Conservation (phyloP, 2,113 vertebrate genomes). For the Tautogolabrus adspersus region DNA sequence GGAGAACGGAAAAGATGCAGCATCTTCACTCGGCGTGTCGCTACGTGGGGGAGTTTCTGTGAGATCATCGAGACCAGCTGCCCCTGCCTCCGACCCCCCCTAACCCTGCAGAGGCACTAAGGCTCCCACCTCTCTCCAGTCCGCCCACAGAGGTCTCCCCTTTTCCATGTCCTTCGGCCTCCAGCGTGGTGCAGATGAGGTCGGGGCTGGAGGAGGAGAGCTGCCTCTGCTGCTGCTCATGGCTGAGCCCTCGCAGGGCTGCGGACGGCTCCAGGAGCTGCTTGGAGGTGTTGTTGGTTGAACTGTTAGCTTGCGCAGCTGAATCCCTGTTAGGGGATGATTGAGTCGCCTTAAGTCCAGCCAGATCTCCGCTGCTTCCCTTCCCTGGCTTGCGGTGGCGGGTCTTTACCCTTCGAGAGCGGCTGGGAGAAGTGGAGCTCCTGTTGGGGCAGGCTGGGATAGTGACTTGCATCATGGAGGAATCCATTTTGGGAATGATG, state of each 20-base stretch:
- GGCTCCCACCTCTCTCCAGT: slow-evolving; percentile 79
- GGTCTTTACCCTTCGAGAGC: slow-evolving; percentile 90
- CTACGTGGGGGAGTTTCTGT: slow-evolving; percentile 85
- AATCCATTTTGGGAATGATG: slow-evolving; percentile 93
- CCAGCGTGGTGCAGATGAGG: slow-evolving; percentile 89
- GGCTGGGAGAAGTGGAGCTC: slow-evolving; percentile 90
- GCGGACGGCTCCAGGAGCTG: slow-evolving; percentile 85
- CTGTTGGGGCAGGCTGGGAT: slow-evolving; percentile 90
- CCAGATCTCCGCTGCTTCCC: slow-evolving; percentile 91
- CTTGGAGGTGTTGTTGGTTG: slow-evolving; percentile 69
- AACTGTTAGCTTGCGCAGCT: slow-evolving; percentile 51
- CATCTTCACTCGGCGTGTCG: slow-evolving; percentile 88
- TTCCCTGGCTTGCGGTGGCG: slow-evolving; percentile 90
- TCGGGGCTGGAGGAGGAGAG: slow-evolving; percentile 94
- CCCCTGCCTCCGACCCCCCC: slow-evolving; percentile 70
- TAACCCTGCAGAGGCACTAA: slow-evolving; percentile 78
- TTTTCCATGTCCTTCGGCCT: slow-evolving; percentile 79
- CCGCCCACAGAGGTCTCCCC: slow-evolving; percentile 70
- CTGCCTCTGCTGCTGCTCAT: slow-evolving; percentile 88
- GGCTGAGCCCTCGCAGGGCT: slow-evolving; percentile 85
- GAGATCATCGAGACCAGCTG: slow-evolving; percentile 77
- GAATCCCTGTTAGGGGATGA: slow-evolving; percentile 72
- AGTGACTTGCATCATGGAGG: slow-evolving; percentile 90
- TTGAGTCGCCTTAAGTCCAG: slow-evolving; percentile 85
- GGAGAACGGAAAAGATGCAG: slow-evolving; percentile 88